Evolutionary conservation across 35 echinoderm and acorn worm species (phyloP).

Genomic region (Ophioderma brevispina): DNA sequence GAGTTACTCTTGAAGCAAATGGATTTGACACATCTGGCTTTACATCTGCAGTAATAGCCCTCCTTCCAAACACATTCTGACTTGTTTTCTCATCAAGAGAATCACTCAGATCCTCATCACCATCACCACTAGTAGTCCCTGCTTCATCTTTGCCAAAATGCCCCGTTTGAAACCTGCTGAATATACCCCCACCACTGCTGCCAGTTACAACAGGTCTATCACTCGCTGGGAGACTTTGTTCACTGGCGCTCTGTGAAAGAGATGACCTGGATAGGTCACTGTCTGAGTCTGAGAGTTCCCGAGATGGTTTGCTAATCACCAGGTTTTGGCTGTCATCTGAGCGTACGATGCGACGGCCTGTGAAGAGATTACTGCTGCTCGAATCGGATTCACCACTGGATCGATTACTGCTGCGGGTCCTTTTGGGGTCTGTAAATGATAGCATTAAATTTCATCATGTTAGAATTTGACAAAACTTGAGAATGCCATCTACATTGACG

Average conservation of each 20-base stretch:
- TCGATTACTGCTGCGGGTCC: not conserved
- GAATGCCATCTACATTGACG: not conserved
- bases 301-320: not conserved
- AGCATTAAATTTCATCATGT: not conserved
- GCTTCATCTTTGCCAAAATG: not conserved
- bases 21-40: not conserved
- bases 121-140: not conserved
- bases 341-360: not conserved
- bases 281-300: not conserved
- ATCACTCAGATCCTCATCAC: too few relatives aligned
- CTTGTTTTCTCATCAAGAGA: too few relatives aligned
- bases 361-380: not conserved
- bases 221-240: too few relatives aligned
- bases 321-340: not conserved
- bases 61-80: not conserved
- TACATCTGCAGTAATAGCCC: not conserved
- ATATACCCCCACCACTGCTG: not conserved
- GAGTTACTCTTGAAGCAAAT: not conserved
- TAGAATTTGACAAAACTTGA: not conserved
- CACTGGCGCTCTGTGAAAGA: not conserved
- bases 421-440: not conserved
- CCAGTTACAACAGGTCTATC: not conserved
- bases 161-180: not conserved
- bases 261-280: not conserved
- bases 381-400: not conserved